Evolutionary conservation across 23 tunicate species (phyloP).

Genomic region (Phallusia fumigata): DNA sequence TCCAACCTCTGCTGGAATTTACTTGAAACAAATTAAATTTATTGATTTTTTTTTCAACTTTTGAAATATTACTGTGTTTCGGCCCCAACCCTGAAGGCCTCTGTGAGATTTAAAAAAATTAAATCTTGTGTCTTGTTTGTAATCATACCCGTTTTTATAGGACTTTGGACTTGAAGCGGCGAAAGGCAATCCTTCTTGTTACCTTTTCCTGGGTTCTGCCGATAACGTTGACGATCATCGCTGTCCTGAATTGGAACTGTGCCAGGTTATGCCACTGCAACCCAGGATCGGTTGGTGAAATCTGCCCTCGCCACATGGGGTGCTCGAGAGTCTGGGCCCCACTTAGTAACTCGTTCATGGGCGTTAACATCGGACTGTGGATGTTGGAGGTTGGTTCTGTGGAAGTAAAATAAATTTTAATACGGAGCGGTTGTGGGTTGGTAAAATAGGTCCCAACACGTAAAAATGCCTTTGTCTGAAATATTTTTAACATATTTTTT

Average conservation of each 20-base stretch:
- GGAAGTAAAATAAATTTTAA: background rate
- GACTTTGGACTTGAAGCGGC: slow-evolving; percentile 16
- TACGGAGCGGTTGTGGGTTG: too few relatives aligned
- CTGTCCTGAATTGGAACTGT: slow-evolving; percentile 51
- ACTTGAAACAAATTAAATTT: too few relatives aligned
- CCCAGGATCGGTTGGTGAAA: slow-evolving; percentile 37
- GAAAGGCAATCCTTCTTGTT: slow-evolving; percentile 33
- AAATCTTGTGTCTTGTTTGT: too few relatives aligned
- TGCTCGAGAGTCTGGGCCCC: slow-evolving; percentile 73
- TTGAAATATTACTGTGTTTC: too few relatives aligned
- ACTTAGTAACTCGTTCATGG: slow-evolving; percentile 39
- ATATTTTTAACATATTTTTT: too few relatives aligned
- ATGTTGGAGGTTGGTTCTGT: slow-evolving; percentile 41
- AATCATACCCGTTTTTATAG: background rate
- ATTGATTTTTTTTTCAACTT: too few relatives aligned
- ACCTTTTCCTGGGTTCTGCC: slow-evolving; percentile 69
- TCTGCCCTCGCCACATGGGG: slow-evolving; percentile 28
- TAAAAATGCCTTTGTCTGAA: too few relatives aligned
- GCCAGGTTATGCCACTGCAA: slow-evolving; percentile 25
- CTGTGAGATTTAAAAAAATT: too few relatives aligned
- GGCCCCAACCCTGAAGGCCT: too few relatives aligned
- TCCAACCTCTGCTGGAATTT: too few relatives aligned
- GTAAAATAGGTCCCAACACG: too few relatives aligned
- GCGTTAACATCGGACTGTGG: slow-evolving; percentile 40
- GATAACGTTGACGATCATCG: slow-evolving; percentile 12